Evolutionary conservation across 2,113 vertebrate genomes (phyloP).

Genomic region (Oreochromis aureus): DNA sequence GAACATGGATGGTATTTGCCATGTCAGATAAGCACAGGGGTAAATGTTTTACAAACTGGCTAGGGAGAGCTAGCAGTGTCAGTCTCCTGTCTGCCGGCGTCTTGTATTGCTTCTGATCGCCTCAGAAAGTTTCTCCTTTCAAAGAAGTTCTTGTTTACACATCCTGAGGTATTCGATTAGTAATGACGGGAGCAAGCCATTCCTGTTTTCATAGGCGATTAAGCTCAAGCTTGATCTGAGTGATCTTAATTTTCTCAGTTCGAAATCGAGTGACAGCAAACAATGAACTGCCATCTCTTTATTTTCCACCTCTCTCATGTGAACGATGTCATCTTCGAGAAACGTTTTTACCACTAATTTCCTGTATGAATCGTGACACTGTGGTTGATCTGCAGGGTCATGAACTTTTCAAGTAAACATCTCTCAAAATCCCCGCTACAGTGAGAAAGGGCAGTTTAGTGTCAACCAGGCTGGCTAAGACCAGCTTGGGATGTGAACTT

Average conservation of each 20-base stretch:
- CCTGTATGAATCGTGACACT: slow-evolving; percentile 13
- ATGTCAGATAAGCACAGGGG: slow-evolving; percentile 52
- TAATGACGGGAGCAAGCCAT: not conserved
- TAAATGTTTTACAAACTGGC: slow-evolving; percentile 65
- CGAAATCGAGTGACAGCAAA: not conserved
- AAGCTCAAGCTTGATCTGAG: not conserved
- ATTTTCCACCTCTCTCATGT: not conserved
- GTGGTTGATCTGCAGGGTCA: slow-evolving; percentile 46
- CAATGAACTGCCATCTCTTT: not conserved
- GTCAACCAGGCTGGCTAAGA: slow-evolving; percentile 45
- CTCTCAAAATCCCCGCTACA: slow-evolving; percentile 55
- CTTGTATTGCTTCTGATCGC: not conserved
- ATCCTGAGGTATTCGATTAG: not conserved
- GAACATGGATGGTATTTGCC: slow-evolving; percentile 56
- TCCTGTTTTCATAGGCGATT: not conserved
- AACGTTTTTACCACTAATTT: slow-evolving; percentile 12
- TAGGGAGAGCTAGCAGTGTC: slow-evolving; percentile 33
- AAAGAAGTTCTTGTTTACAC: not conserved
- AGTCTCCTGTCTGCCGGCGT: not conserved
- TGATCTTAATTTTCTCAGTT: not conserved
- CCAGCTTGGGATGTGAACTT: slow-evolving; percentile 60
- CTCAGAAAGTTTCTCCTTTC: not conserved
- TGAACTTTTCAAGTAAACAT: slow-evolving; percentile 66
- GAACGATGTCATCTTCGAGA: not conserved
- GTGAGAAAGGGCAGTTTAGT: slow-evolving; percentile 51